Conservation (phyloP, 2,797 vertebrate genomes). For the Peromyscus aztecus region DNA sequence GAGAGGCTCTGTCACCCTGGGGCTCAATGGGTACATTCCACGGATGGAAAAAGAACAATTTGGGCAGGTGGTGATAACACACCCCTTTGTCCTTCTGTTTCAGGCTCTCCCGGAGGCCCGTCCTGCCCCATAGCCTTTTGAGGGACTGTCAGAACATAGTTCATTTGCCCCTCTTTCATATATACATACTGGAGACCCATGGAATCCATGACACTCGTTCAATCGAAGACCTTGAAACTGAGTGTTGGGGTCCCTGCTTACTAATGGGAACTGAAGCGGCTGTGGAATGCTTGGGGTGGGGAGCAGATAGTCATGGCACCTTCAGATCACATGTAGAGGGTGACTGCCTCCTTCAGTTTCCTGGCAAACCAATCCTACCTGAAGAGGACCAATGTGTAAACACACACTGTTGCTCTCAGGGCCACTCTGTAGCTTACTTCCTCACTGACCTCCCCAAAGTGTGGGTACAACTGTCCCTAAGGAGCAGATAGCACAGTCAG, state of each 20-base stretch:
- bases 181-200: neutral
- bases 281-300: accelerated
- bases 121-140: accelerated
- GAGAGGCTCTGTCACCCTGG: neutral
- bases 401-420: neutral
- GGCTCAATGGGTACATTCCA: neutral
- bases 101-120: neutral
- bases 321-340: neutral
- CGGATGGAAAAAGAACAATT: neutral
- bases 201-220: neutral
- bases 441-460: neutral
- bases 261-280: neutral
- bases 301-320: neutral
- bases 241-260: neutral
- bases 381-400: neutral
- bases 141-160: neutral
- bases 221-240: neutral
- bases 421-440: neutral
- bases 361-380: neutral
- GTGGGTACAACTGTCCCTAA: neutral
- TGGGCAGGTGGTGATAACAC: neutral
- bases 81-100: neutral
- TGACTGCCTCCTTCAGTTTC: neutral
- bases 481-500: neutral
- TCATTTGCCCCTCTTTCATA: neutral